Base-by-base conservation (phyloP, 2,888 invertebrate genomes). In the Tanypteryx hageni region DNA sequence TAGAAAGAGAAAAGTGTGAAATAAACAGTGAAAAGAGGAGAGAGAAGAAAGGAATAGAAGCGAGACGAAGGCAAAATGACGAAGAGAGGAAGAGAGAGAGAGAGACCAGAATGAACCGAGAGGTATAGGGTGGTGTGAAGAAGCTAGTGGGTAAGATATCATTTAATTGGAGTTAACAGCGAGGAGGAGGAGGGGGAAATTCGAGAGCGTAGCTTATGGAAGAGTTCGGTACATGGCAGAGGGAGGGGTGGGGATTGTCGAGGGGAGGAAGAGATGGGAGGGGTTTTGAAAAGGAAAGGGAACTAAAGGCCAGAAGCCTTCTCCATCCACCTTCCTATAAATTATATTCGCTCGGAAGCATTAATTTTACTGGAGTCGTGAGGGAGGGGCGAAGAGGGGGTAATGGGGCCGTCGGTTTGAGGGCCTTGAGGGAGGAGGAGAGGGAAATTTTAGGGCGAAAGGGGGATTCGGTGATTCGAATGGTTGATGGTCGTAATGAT, bases 331-430 rank as follows among this genome's bases (percentile, higher is more conserved):
- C 61, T 89, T 89, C 44, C 89, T 89, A 89, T 89, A 89, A 89
- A 89, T 89, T 89, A 89, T 89, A 89, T 89, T 89, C 68, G 89
- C 89, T 89, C 89, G 68, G 64, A 64, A 89, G 64, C 89, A 89
- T 89, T 89, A 89, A 89, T 89, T 89, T 89, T 64, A 89, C 89
- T 57, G 56, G 57, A 83, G 83, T 18, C 83, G 83, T 56, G 64
- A 64, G 27, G 89, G 31, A 14, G 16, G 64, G 16, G 61, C 9
- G 9, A 11, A 22, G 27, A 76, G 76, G 76, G 76, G 76, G 76
- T 76, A 76, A 76, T 76, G 27, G 22, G 89, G 16, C 18, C 18
- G 44, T 76, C 44, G 44, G 89, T 89, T 89, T 89, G 89, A 89
- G 44, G 89, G 61, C 59, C 86, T 86, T 61, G 31, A 31, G 44